Conservation (phyloP, 1,140 invertebrate genomes). For the Thaumatotibia leucotreta region DNA sequence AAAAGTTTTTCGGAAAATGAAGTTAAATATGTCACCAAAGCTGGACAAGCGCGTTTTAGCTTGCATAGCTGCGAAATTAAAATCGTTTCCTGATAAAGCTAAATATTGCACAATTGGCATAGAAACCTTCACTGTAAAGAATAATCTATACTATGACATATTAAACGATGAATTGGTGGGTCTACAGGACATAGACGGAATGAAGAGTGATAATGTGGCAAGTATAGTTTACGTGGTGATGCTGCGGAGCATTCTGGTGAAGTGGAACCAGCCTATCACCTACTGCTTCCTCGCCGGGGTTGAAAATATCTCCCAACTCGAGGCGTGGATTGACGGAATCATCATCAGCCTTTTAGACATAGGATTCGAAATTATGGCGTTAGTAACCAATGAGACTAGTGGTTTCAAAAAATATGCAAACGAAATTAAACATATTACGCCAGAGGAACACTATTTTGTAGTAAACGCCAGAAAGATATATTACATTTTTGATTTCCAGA, state of each 20-base stretch:
- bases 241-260: constrained; percentile 24
- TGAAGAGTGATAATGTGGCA: constrained; percentile 21
- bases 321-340: constrained; percentile 24
- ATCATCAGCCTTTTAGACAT: constrained; percentile 24
- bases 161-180: constrained; percentile 28
- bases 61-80: constrained; percentile 6
- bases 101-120: constrained; percentile 24
- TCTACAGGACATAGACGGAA: constrained; percentile 26
- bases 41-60: constrained; percentile 14
- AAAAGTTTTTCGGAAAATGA: constrained; percentile 15
- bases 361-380: constrained; percentile 25
- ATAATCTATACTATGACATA: constrained; percentile 22
- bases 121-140: constrained; percentile 28
- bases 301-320: constrained; percentile 22
- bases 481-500: constrained; percentile 33
- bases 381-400: constrained; percentile 26
- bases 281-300: constrained; percentile 24
- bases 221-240: constrained; percentile 25
- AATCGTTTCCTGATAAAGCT: constrained; percentile 16
- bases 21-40: constrained; percentile 17
- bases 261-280: constrained; percentile 35
- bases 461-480: constrained; percentile 24
- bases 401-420: constrained; percentile 30
- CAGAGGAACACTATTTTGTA: constrained; percentile 27
- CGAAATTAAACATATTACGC: constrained; percentile 20